Percentiles rank a stretch among this genome's conserved stretches.
phyloP scores from a whole-genome alignment of 2,797 vertebrate genomes.

The Myotis planiceps region DNA sequence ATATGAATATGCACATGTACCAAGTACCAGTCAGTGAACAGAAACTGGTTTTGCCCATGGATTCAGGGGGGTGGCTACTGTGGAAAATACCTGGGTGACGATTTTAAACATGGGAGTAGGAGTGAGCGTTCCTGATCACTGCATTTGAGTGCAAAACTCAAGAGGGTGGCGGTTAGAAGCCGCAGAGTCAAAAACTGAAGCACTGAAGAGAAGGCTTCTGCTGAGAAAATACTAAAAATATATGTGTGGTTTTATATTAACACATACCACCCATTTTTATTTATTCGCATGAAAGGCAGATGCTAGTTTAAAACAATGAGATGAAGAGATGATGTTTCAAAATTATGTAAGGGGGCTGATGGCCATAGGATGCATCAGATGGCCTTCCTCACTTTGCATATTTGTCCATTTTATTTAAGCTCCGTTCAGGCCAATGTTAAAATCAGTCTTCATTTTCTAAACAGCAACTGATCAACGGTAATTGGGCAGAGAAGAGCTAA shows the following conservation, averaged over 20 bases:
- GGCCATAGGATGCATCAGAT: neutral
- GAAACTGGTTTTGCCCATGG: constrained; percentile 69
- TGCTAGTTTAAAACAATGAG: constrained; percentile 14
- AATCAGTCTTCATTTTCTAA: neutral
- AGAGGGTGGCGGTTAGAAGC: neutral
- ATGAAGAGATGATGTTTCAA: neutral
- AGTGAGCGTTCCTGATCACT: neutral
- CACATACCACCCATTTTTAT: neutral
- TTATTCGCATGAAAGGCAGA: neutral
- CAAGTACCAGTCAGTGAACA: constrained; percentile 72
- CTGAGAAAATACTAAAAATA: neutral
- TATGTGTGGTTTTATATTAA: neutral
- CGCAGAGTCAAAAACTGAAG: neutral
- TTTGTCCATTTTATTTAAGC: neutral
- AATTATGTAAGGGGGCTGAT: neutral
- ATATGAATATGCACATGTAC: constrained; percentile 72
- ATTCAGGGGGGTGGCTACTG: constrained; percentile 43
- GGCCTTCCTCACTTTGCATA: neutral
- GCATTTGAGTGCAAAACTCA: neutral
- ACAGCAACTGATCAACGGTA: neutral
- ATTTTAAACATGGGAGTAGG: constrained; percentile 34
- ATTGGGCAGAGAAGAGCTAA: neutral
- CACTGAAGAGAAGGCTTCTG: neutral
- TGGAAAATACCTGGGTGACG: constrained; percentile 39
- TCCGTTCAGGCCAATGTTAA: neutral